Evolutionary conservation across 2,797 vertebrate genomes (phyloP).

Genomic region (Propithecus perrieri): DNA sequence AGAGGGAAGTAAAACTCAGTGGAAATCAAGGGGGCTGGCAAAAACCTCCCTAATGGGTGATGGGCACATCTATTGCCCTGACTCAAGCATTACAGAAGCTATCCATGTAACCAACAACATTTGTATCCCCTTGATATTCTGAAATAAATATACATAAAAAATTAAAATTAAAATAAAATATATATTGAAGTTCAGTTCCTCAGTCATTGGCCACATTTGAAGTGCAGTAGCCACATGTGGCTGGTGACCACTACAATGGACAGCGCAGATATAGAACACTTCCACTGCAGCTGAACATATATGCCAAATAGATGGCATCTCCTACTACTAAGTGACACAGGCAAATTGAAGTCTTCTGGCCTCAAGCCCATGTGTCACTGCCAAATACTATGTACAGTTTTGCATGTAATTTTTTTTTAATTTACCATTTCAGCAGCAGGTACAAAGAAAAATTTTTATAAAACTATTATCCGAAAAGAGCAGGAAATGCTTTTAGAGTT

Average conservation of each 20-base stretch:
- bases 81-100: too few relatives aligned
- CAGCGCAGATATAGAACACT: background rate
- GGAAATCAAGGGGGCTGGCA: too few relatives aligned
- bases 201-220: background rate
- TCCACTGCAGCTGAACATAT: background rate
- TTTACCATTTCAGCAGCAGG: background rate
- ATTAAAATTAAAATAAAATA: background rate
- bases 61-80: too few relatives aligned
- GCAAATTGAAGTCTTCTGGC: background rate
- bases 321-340: background rate
- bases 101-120: too few relatives aligned
- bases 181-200: background rate
- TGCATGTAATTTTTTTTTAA: background rate
- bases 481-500: background rate
- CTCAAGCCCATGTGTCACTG: background rate
- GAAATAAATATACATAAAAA: too few relatives aligned
- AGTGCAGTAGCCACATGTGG: background rate
- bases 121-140: too few relatives aligned
- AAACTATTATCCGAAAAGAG: constrained; percentile 18
- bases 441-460: background rate
- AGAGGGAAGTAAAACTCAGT: too few relatives aligned
- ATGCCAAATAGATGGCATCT: background rate
- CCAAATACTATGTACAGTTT: background rate
- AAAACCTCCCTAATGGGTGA: too few relatives aligned
- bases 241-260: background rate